Conservation (phyloP, 2,888 invertebrate species). For the Lasiommata megera region DNA sequence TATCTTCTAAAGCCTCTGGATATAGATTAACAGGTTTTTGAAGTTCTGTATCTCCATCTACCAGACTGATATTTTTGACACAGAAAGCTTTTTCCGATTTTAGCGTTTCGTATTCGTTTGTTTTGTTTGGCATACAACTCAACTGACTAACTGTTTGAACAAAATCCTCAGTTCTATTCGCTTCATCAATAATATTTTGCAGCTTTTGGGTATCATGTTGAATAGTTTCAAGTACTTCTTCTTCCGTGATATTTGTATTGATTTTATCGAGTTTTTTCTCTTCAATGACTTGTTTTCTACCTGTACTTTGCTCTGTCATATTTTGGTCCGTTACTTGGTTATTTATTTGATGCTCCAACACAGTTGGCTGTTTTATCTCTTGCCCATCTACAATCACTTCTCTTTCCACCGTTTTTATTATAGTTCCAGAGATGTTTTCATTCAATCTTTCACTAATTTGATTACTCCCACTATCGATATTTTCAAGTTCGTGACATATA, state of each 20-base stretch:
- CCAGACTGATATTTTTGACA: not conserved
- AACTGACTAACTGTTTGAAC: not conserved
- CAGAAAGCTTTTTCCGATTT: not conserved
- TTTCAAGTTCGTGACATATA: not conserved
- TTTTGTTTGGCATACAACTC: not conserved
- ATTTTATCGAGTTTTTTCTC: not conserved
- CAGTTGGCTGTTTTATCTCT: too few species aligned
- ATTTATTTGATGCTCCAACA: too few species aligned
- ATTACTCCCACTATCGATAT: not conserved
- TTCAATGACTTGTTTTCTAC: too few species aligned
- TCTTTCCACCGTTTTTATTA: too few species aligned
- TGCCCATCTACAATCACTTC: too few species aligned
- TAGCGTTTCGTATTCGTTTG: not conserved
- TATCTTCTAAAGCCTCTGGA: too few species aligned
- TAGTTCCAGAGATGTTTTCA: not conserved
- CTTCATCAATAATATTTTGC: not conserved
- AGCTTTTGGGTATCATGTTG: not conserved
- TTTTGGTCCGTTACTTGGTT: not conserved
- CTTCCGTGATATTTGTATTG: not conserved
- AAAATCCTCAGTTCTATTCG: not conserved
- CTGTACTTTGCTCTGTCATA: too few species aligned
- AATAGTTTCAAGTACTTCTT: not conserved
- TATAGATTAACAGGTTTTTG: not conserved
- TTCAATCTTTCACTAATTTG: not conserved
- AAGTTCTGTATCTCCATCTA: not conserved